Base-by-base conservation (phyloP, 2,888 invertebrate species). In the Polyploca ridens region DNA sequence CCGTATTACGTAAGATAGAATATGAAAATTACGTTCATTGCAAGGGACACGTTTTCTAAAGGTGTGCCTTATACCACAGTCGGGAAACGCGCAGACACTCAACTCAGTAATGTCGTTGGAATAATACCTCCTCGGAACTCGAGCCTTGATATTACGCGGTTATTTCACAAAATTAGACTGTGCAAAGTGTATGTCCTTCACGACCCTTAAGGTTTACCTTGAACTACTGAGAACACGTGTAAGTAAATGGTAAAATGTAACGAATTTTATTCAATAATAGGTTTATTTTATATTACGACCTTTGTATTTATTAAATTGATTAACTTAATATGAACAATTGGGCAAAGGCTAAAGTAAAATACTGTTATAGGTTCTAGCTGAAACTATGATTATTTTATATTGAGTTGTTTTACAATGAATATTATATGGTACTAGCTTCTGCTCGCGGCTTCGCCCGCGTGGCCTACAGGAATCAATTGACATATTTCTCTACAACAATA, bases 1-100 rank as follows among this genome's bases (percentile, higher is more conserved):
- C n/a, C n/a, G n/a, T n/a, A n/a, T n/a, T n/a, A n/a, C n/a, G 16
- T 16, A 10, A 49, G 7, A n/a, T n/a, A n/a, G 46, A 49, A 49
- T 49, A 49, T 67, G 65, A 62, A 72, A 74, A 74, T 81, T 75
- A 79, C 69, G 70, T 75, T 77, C 81, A 82, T 82, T 79, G 72
- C 70, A 69, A 63, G 66, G 64, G 74, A 75, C 71, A 69, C 73
- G n/a, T 72, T 70, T 70, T 74, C 72, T 73, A 77, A 70, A 69
- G 70, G 72, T 72, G 64, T 63, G 49, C 49, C 16, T n/a, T 49
- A 49, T n/a, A 49, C 49, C 16, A 49, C 49, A 49, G 16, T 49
- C 16, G 49, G 16, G 49, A 49, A 49, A 49, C 16, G 16, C 1
- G n/a, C 49, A 49, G 49, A n/a, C 49, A 49, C 49, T 49, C 49